Base-by-base conservation (phyloP, 2,888 invertebrate genomes). In the Eustalomyia histrio region DNA sequence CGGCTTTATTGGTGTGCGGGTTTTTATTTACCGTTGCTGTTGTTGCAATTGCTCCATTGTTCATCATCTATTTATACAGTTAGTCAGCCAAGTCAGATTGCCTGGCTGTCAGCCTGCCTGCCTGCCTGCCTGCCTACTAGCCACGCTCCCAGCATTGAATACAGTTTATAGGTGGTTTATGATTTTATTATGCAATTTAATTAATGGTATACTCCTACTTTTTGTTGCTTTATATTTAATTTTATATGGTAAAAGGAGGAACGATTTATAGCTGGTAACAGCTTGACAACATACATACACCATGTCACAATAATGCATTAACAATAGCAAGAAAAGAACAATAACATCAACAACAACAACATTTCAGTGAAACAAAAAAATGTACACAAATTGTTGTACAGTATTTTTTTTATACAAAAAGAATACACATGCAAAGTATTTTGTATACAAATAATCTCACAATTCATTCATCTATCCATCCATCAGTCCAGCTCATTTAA, bases 181-280 rank as follows among this genome's bases (percentile, higher is more conserved):
- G 76, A 73, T 82, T 76, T 82, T 79, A 79, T 73, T 82, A 73
- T 76, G 79, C 79, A 79, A 64, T 82, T 79, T 76, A 73, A 69
- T 76, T 61, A 75, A 76, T 73, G 72, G 60, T 76, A 73, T 72
- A 64, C 72, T 72, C 60, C 65, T 29, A 73, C 75, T 58, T 76
- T 53, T 65, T 76, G 57, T 64, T 43, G 74, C 57, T 35, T 60
- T 60, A 35, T 50, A 55, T 16, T 65, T 60, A 24, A 18, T 35
- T 50, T 65, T 64, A 50, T 55, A 50, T n/a, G 33, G 39, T 12
- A 14, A 29, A 24, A 39, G n/a, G 43, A 14, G 43, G 43, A 14
- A 47, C 2, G 43, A 47, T n/a, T n/a, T 47, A 16, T 47, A 58
- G 58, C 65, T 39, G 52, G 63, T 55, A 55, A 64, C 69, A 65